Conservation (phyloP, 64 coral and sea anemone species). For the Stichodactyla mertensii region DNA sequence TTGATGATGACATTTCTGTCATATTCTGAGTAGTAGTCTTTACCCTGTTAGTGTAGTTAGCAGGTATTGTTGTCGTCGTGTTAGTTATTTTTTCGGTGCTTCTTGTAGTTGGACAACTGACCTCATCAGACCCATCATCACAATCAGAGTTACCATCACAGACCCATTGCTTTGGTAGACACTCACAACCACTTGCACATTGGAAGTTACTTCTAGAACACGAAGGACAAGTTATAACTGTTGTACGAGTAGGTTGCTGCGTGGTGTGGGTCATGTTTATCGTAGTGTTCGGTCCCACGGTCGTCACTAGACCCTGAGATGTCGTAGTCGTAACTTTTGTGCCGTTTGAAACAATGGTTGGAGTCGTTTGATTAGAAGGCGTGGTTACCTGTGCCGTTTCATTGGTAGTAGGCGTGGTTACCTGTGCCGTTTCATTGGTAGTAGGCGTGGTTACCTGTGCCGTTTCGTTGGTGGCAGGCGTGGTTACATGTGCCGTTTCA, state of each 20-base stretch:
- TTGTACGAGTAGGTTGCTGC: slow-evolving; percentile 23
- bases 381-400: neutral
- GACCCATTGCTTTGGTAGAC: slow-evolving; percentile 56
- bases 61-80: neutral
- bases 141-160: slow-evolving; percentile 65
- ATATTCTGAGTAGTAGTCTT: neutral
- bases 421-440: neutral
- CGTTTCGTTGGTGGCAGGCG: neutral
- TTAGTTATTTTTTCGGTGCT: neutral
- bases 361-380: neutral
- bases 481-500: neutral
- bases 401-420: neutral
- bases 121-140: slow-evolving; percentile 47
- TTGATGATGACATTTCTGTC: neutral
- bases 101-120: slow-evolving; percentile 29
- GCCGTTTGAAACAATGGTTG: too few relatives aligned
- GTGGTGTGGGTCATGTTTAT: neutral
- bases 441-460: neutral
- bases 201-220: slow-evolving; percentile 39
- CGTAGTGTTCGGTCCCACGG: neutral
- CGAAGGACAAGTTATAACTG: slow-evolving; percentile 7
- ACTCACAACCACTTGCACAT: slow-evolving; percentile 34
- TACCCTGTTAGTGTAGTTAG: neutral
- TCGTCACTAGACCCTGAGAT: neutral
- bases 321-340: too few relatives aligned